Percentiles rank a stretch among this genome's conserved stretches.
Conservation (phyloP, 1,140 invertebrate genomes). For the Aleiodes sp. region DNA sequence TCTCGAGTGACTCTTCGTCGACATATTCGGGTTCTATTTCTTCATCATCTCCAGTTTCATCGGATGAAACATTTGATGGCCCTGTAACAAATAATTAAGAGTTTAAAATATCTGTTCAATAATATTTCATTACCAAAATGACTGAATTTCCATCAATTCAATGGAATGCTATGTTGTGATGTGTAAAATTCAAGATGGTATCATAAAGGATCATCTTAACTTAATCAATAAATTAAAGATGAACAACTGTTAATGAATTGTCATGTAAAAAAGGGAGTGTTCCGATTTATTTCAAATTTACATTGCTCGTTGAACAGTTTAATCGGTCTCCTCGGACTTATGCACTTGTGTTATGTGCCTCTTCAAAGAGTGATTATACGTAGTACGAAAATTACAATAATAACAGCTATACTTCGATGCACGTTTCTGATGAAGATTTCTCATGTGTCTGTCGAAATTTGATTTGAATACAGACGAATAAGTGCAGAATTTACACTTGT, state of each 20-base stretch:
- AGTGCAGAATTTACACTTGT: slow-evolving; percentile 63
- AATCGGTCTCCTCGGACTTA: no score
- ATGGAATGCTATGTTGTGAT: neutral
- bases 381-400: slow-evolving; percentile 51
- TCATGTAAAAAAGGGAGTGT: neutral
- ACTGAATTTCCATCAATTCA: no score
- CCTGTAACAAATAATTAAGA: slow-evolving; percentile 28
- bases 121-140: neutral
- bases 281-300: neutral
- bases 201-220: neutral
- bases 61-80: neutral
- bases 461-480: slow-evolving; percentile 62
- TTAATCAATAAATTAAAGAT: no score
- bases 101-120: slow-evolving; percentile 30
- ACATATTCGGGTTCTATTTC: slow-evolving; percentile 18
- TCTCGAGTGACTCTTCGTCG: slow-evolving; percentile 13
- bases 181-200: neutral
- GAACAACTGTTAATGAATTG: no score
- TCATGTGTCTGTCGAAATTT: slow-evolving; percentile 56
- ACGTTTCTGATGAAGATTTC: slow-evolving; percentile 43
- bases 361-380: slow-evolving; percentile 47
- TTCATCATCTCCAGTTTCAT: neutral
- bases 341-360: slow-evolving; percentile 22
- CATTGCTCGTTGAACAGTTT: neutral
- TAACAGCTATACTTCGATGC: slow-evolving; percentile 55